Base-by-base conservation (phyloP, 2,113 vertebrate genomes). In the Ornithorhynchus anatinus region DNA sequence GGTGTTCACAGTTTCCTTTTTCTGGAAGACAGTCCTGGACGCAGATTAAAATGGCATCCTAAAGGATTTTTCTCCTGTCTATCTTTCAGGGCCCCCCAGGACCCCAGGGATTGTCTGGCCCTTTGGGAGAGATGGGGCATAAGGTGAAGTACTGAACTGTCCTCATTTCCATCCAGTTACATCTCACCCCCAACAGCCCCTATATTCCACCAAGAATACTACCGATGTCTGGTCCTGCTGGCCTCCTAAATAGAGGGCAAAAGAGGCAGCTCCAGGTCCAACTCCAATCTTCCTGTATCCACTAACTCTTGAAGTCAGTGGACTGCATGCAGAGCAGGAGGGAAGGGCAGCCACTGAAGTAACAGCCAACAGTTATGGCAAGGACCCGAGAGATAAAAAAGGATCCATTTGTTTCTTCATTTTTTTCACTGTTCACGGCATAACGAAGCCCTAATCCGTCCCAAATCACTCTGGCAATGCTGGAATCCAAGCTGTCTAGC, bases 111-210 rank as follows among this genome's bases (percentile, higher is more conserved):
- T 91, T 85, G 43, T 66, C 88, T 0, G 97, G 97, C 10, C 87
- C 94, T 39, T 88, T 95, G 51, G 97, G 97, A 82, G 95, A 95
- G 76, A 96, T 94, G 35, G 97, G 97, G 12, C 89, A 73, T n/a
- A 90, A 89, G 94, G 97, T 98, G 91, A 77, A 89, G 89, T 82
- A 25, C 43, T 38, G 10, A 27, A 14, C n/a, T 59, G 45, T 53
- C 3, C 13, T 44, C 27, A 38, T 3, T 5, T 57, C 19, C 50
- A 20, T 42, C 2, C 29, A n/a, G 2, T 13, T n/a, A 32, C 19
- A 10, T 16, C 27, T 52, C 50, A 75, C 25, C 57, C 52, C 38
- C 56, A 5, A 31, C 70, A 54, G 59, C 33, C n/a, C 4, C 22
- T 14, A 20, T 1, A 2, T 50, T 20, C 7, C 9, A 27, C 19